Evolutionary conservation across 2,888 invertebrate genomes (phyloP).

Genomic region (Platycnemis pennipes): DNA sequence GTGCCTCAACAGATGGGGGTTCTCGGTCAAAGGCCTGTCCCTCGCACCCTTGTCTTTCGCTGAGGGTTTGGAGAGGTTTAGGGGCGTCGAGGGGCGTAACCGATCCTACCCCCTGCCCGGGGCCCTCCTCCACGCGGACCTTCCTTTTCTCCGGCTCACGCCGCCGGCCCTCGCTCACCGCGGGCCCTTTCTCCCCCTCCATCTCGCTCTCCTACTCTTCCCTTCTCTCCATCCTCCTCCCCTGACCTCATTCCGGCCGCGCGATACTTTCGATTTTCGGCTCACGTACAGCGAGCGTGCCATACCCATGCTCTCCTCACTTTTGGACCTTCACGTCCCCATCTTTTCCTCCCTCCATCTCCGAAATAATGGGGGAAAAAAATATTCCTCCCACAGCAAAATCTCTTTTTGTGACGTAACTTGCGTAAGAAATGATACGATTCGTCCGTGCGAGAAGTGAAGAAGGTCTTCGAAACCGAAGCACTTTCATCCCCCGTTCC

Average conservation of each 20-base stretch:
- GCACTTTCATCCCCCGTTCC: too few species aligned
- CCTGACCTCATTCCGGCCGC: slow-evolving; percentile 54
- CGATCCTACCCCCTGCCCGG: not conserved
- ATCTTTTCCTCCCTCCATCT: not conserved
- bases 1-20: not conserved
- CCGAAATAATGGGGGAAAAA: not conserved
- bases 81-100: not conserved
- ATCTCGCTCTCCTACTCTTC: not conserved
- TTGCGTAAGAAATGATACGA: not conserved
- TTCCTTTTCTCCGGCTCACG: not conserved
- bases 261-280: slow-evolving; percentile 66
- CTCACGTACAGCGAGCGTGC: slow-evolving; percentile 45
- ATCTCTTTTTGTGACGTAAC: not conserved
- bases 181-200: not conserved
- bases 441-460: not conserved
- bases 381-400: not conserved
- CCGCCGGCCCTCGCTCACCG: not conserved
- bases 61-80: not conserved
- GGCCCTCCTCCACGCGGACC: not conserved
- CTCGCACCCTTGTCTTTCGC: not conserved
- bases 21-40: too few species aligned
- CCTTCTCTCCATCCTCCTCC: not conserved
- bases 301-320: not conserved
- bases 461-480: not conserved
- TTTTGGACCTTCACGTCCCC: not conserved